phyloP scores from a whole-genome alignment of 2,113 vertebrate species.

The Cettia cetti region DNA sequence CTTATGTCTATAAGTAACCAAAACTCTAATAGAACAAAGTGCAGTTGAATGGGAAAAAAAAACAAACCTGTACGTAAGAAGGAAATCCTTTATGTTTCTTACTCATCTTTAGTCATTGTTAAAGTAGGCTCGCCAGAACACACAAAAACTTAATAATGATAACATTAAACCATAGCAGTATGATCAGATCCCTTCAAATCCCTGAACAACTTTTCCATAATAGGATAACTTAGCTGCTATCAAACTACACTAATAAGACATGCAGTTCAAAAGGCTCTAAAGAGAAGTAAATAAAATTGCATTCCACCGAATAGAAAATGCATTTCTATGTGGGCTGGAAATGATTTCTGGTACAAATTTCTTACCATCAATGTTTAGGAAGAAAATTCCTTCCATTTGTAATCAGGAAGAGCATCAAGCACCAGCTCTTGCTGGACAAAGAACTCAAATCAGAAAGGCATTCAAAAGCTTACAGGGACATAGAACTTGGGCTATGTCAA shows the following conservation, averaged over 20 bases:
- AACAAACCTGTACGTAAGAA: background rate
- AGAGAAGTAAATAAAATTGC: background rate
- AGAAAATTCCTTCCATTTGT: background rate
- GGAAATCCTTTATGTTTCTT: background rate
- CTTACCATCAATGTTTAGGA: background rate
- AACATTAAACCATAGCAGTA: background rate
- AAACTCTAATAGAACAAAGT: background rate
- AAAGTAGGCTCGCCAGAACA: background rate
- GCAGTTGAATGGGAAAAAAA: background rate
- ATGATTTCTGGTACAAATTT: background rate
- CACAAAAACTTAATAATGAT: background rate
- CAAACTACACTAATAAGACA: background rate
- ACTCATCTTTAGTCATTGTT: background rate
- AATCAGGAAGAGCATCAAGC: background rate
- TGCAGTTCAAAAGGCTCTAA: background rate
- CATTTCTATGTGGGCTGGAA: background rate
- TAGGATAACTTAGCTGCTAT: background rate
- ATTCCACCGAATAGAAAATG: background rate
- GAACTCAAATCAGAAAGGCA: background rate
- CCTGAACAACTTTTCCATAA: background rate
- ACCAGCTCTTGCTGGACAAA: background rate
- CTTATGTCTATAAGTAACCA: background rate
- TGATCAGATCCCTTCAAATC: background rate
- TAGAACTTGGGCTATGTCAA: background rate
- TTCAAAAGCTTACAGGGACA: background rate